Evolutionary conservation across 1,140 invertebrate genomes (phyloP).

Genomic region (Akabosia matsudoensis): DNA sequence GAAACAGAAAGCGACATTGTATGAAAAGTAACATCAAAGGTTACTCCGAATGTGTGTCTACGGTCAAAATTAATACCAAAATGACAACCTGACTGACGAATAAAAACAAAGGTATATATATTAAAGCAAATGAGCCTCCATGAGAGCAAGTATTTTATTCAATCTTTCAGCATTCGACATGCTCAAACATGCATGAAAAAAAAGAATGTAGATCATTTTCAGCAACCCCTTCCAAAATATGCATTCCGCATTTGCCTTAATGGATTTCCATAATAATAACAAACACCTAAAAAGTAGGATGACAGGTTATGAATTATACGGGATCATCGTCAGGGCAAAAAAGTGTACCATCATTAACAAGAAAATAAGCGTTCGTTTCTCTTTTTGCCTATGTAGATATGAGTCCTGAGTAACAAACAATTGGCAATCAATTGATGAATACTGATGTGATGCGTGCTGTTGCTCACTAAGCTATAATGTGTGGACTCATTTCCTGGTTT

Average conservation of each 20-base stretch:
- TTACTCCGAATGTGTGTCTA: no score
- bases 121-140: not conserved
- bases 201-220: not conserved
- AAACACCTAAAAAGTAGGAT: not conserved
- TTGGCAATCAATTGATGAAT: not conserved
- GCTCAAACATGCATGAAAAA: not conserved
- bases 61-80: no score
- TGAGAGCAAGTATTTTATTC: not conserved
- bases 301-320: not conserved
- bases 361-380: no score
- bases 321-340: not conserved
- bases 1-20: not conserved
- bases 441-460: not conserved
- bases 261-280: slow-evolving; percentile 16
- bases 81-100: slow-evolving; percentile 19
- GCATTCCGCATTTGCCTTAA: not conserved
- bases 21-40: no score
- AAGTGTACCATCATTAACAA: not conserved
- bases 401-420: not conserved
- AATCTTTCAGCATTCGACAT: not conserved
- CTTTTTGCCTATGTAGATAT: no score
- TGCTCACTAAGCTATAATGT: not conserved
- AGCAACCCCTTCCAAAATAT: not conserved
- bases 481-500: slow-evolving; percentile 19
- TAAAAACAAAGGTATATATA: no score